phyloP scores from a whole-genome alignment of 2,113 vertebrate genomes.

The Silurus meridionalis region DNA sequence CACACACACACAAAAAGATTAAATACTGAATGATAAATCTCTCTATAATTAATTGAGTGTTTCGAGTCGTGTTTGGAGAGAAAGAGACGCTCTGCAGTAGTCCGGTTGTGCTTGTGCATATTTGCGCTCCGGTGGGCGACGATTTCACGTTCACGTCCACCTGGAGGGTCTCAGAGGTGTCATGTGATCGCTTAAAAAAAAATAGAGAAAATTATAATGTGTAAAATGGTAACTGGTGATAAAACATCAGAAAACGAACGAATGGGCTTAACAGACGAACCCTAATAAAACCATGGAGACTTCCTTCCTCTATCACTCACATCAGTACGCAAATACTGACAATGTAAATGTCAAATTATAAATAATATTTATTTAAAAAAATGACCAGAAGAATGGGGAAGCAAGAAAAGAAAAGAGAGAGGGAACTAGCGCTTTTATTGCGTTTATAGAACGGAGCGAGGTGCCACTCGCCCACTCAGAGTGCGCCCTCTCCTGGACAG shows the following conservation, averaged over 20 bases:
- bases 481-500: conserved; percentile 83
- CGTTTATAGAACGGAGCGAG: conserved; percentile 63
- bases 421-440: conserved; percentile 60
- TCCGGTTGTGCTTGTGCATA: background rate
- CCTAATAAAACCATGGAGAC: conserved; percentile 1
- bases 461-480: conserved; percentile 83
- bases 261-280: background rate
- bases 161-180: conserved; percentile 9
- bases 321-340: conserved; percentile 14
- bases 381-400: background rate
- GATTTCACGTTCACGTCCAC: background rate
- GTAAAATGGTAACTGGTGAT: background rate
- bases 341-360: background rate
- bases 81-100: background rate
- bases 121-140: background rate
- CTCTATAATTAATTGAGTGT: background rate
- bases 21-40: too few relatives aligned
- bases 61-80: background rate
- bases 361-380: conserved; percentile 2
- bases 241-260: conserved; percentile 16
- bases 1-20: background rate
- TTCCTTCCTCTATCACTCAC: background rate
- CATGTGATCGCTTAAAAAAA: background rate
- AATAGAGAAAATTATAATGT: background rate
- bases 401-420: background rate